These are phyloP conservation scores for Drosophila kurseongensis DNA, from an alignment of 1,140 invertebrate genomes.

Conservation along the genomic window DNA sequence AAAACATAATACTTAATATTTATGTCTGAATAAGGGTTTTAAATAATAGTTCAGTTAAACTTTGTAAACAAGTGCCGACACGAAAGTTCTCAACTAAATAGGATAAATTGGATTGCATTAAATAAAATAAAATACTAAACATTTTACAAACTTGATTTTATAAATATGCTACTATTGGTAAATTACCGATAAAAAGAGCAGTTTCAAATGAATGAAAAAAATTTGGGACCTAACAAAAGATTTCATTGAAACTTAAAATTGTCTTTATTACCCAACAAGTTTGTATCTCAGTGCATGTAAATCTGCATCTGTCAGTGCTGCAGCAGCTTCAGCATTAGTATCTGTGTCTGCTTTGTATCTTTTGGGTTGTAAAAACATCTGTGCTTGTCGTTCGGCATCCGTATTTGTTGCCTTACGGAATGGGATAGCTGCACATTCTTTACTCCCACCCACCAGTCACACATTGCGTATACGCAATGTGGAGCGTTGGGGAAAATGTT, in stretches of 20 bases:
- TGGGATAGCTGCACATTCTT: slow-evolving; percentile 19
- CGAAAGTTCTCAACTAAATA: no score
- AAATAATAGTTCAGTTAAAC: no score
- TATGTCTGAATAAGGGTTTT: no score
- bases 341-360: slow-evolving; percentile 47
- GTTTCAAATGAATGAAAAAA: no score
- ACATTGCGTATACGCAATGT: slow-evolving; percentile 72
- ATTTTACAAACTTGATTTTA: no score
- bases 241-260: no score
- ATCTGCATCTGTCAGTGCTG: slow-evolving; percentile 44
- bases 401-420: slow-evolving; percentile 19
- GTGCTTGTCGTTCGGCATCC: slow-evolving; percentile 42
- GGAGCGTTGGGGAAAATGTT: background rate
- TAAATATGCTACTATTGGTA: no score
- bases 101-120: no score
- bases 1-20: background rate
- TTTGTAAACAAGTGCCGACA: no score
- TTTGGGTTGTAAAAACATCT: slow-evolving; percentile 53
- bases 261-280: no score
- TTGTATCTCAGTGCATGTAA: slow-evolving; percentile 21
- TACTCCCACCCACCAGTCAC: background rate
- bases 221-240: no score
- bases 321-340: slow-evolving; percentile 33
- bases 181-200: no score
- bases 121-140: background rate